These are phyloP conservation scores for Peromyscus nudipes DNA, from an alignment of 2,797 vertebrate species.

Conservation along the genomic window DNA sequence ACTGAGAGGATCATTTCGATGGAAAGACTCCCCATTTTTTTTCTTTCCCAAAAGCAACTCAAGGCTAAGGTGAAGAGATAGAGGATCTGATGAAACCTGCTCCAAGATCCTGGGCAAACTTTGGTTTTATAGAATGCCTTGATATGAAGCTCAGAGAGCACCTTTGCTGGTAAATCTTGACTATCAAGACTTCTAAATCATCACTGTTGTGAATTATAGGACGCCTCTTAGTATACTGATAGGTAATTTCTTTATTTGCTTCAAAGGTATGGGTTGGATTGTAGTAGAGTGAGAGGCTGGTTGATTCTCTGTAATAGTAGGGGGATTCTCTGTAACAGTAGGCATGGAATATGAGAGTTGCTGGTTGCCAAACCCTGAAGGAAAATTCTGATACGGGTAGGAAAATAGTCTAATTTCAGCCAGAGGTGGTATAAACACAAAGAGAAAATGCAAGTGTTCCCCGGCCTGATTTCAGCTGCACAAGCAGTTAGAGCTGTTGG, in stretches of 20 bases:
- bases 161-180: conserved; percentile 6
- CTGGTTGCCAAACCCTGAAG: conserved; percentile 6
- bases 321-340: background rate
- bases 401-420: background rate
- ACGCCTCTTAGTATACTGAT: background rate
- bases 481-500: background rate
- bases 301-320: background rate
- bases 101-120: background rate
- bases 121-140: conserved; percentile 28
- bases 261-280: conserved; percentile 8
- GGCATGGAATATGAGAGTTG: background rate
- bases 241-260: conserved; percentile 20
- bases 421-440: background rate
- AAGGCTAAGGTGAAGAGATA: background rate
- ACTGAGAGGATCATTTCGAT: conserved; percentile 28
- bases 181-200: background rate
- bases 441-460: background rate
- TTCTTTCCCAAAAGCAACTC: conserved; percentile 57
- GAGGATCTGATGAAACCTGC: conserved; percentile 49
- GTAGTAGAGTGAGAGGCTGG: background rate
- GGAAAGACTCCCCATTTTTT: conserved; percentile 40
- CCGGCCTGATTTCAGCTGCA: conserved; percentile 26
- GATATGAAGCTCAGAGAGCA: conserved; percentile 32
- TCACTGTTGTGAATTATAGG: background rate
- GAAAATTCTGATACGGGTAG: background rate